Percentiles rank a stretch among this genome's conserved stretches.
Conservation (phyloP, 2,113 vertebrate species). For the Chlamydotis undulata region DNA sequence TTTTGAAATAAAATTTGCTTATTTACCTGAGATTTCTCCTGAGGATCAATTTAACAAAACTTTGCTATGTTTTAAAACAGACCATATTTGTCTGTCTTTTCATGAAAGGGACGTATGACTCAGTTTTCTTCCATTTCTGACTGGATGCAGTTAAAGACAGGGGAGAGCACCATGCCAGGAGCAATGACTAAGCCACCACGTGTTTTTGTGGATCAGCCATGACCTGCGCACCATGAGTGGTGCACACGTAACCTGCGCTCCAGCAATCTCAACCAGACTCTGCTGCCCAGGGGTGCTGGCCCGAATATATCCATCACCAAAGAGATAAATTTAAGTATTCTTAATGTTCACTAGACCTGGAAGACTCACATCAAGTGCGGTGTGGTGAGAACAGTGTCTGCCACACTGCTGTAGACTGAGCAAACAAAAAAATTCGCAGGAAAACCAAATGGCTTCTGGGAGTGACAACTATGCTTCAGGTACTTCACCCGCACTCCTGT, state of each 20-base stretch:
- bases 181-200: not conserved
- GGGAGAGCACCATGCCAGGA: not conserved
- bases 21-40: not conserved
- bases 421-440: not conserved
- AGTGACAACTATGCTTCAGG: not conserved
- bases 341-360: not conserved
- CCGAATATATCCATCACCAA: not conserved
- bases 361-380: not conserved
- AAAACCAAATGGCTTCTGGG: not conserved
- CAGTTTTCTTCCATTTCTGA: not conserved
- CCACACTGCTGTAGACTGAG: not conserved
- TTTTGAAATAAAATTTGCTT: not conserved
- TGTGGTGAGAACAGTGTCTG: not conserved
- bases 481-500: not conserved
- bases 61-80: not conserved
- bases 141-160: not conserved
- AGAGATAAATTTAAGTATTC: not conserved
- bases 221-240: not conserved
- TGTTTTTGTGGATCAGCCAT: not conserved
- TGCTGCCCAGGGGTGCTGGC: not conserved
- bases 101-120: not conserved
- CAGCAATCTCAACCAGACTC: not conserved
- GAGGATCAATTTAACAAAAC: not conserved
- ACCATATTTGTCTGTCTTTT: not conserved
- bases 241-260: not conserved